These are phyloP conservation scores for Pempheris klunzingeri DNA, from an alignment of 2,797 vertebrate genomes.

Conservation along the genomic window DNA sequence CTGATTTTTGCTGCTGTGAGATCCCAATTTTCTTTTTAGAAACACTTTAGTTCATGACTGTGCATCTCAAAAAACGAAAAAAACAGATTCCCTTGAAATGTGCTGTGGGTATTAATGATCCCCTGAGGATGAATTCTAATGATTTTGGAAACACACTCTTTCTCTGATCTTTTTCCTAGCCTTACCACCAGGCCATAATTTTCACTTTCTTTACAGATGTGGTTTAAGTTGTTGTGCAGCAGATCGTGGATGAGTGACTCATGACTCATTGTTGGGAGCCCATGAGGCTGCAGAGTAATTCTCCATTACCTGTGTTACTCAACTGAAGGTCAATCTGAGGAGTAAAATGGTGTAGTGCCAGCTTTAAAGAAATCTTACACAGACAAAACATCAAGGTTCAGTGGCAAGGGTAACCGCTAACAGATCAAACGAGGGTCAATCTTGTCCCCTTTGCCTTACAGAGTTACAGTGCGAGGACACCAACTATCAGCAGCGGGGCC, in stretches of 20 bases:
- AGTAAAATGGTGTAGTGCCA: background rate
- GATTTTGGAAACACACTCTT: background rate
- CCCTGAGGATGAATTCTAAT: background rate
- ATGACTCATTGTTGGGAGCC: slow-evolving; percentile 9
- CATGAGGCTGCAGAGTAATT: slow-evolving; percentile 20
- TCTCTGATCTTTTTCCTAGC: background rate
- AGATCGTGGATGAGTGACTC: slow-evolving; percentile 34
- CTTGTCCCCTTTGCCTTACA: slow-evolving; percentile 5
- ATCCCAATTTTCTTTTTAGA: background rate
- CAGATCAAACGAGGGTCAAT: slow-evolving; percentile 14
- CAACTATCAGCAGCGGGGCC: slow-evolving; percentile 7
- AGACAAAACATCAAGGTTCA: slow-evolving; percentile 31
- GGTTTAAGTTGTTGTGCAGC: slow-evolving; percentile 15
- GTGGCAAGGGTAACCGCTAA: slow-evolving; percentile 8
- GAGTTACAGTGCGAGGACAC: slow-evolving; percentile 18
- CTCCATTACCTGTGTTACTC: slow-evolving; percentile 13
- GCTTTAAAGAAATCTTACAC: slow-evolving; percentile 25
- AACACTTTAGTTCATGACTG: background rate
- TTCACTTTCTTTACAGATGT: background rate
- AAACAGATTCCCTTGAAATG: background rate
- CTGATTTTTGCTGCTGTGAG: background rate
- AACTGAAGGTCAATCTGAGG: slow-evolving; percentile 34
- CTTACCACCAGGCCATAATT: background rate
- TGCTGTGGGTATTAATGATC: background rate
- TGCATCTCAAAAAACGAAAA: background rate